Evolutionary conservation across 2,888 invertebrate species (phyloP).

Genomic region (Zelleria hepariella): DNA sequence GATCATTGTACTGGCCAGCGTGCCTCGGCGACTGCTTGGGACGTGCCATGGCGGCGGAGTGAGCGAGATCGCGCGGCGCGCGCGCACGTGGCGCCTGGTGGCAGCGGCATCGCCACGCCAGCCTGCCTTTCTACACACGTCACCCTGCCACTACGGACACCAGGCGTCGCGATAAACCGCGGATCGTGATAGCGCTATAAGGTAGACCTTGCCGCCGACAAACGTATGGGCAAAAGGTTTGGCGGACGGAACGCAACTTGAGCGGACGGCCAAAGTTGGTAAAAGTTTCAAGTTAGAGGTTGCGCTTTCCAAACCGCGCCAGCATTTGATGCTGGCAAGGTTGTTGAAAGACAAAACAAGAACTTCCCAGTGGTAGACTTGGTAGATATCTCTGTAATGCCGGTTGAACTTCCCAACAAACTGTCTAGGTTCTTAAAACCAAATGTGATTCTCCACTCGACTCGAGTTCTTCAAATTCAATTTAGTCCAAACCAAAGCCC

Average conservation of each 20-base stretch:
- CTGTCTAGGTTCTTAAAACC: too few species aligned
- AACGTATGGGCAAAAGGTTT: neutral
- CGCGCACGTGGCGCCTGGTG: conserved; percentile 28
- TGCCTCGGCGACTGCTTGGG: conserved; percentile 66
- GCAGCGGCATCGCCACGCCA: conserved; percentile 19
- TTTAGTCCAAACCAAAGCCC: too few species aligned
- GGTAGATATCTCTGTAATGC: too few species aligned
- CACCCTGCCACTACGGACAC: conserved; percentile 16
- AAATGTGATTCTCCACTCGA: too few species aligned
- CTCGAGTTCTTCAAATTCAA: too few species aligned
- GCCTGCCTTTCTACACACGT: conserved; percentile 27
- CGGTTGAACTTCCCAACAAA: too few species aligned
- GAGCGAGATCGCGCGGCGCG: conserved; percentile 28
- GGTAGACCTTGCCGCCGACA: neutral
- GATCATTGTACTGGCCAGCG: conserved; percentile 51
- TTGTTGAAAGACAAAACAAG: too few species aligned
- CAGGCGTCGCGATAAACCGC: conserved; percentile 4
- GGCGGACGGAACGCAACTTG: neutral
- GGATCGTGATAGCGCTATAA: neutral
- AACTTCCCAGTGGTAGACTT: too few species aligned
- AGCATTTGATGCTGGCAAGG: too few species aligned
- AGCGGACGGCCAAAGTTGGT: too few species aligned
- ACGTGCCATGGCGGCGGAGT: conserved; percentile 65
- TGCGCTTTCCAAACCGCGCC: too few species aligned
- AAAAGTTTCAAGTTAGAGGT: too few species aligned